Conservation (phyloP, 1,140 invertebrate genomes). For the Cherax destructor region DNA sequence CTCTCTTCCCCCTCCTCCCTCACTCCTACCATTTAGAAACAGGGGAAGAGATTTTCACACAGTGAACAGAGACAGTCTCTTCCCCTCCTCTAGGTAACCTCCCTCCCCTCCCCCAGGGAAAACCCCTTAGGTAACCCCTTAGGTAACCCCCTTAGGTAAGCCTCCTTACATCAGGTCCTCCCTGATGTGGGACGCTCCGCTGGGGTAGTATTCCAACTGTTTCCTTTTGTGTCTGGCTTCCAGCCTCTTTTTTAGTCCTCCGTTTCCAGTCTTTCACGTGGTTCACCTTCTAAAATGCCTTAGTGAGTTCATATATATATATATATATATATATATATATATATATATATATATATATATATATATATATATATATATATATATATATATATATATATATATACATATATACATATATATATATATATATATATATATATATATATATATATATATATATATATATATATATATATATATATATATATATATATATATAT, state of each 20-base stretch:
- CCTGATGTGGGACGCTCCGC: neutral
- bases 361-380: too few relatives aligned
- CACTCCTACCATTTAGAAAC: neutral
- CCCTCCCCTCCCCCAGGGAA: neutral
- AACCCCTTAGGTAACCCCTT: conserved; percentile 11
- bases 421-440: neutral
- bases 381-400: too few relatives aligned
- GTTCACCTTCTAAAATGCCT: conserved; percentile 52
- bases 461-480: too few relatives aligned
- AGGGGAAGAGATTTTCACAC: neutral
- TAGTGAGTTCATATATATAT: neutral
- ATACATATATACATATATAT: neutral
- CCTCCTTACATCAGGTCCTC: neutral
- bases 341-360: neutral
- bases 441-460: too few relatives aligned
- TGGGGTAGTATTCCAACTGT: conserved; percentile 60
- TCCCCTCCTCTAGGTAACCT: neutral
- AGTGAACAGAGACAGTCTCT: neutral
- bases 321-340: too few relatives aligned
- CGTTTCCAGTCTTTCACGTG: conserved; percentile 30
- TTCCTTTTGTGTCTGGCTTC: conserved; percentile 39
- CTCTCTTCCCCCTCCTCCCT: neutral
- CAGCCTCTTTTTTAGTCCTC: conserved; percentile 18
- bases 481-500: neutral
- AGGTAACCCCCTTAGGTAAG: too few relatives aligned